These are phyloP conservation scores for Syrphus vitripennis DNA, from an alignment of 2,888 invertebrate species.

Conservation along the genomic window DNA sequence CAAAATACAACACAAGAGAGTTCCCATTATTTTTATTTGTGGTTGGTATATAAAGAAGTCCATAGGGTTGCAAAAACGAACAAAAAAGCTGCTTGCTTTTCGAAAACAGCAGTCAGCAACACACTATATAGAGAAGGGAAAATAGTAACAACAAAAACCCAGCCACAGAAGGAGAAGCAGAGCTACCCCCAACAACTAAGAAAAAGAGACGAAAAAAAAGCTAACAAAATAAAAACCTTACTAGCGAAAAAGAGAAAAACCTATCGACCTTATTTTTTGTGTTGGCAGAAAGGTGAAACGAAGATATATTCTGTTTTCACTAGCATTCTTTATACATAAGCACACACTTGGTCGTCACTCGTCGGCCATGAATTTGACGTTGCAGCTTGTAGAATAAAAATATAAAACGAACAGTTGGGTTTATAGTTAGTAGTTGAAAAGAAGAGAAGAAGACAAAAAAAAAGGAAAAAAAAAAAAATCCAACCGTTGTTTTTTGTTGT, in stretches of 20 bases:
- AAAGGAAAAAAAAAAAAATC: neutral
- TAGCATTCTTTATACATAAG: neutral
- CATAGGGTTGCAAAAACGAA: neutral
- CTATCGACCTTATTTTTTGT: neutral
- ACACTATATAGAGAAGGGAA: neutral
- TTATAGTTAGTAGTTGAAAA: neutral
- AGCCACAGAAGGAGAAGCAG: neutral
- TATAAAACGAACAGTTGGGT: neutral
- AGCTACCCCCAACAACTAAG: neutral
- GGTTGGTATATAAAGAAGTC: constrained; percentile 1
- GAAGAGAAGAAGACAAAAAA: neutral
- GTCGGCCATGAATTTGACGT: neutral
- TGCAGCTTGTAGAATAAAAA: neutral
- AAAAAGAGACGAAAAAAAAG: neutral
- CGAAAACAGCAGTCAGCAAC: neutral
- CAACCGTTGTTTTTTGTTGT: neutral
- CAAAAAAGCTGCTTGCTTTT: neutral
- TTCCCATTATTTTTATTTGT: constrained; percentile 13
- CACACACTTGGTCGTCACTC: neutral
- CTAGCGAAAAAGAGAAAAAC: neutral
- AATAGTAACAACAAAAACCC: neutral
- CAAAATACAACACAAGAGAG: neutral
- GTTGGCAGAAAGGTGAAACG: neutral
- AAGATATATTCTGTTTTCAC: neutral
- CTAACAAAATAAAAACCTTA: neutral